A percentile compares a stretch with the other conserved stretches of the same genome.
Conservation (phyloP, 2,797 vertebrate genomes). For the Eidolon dupreanum region DNA sequence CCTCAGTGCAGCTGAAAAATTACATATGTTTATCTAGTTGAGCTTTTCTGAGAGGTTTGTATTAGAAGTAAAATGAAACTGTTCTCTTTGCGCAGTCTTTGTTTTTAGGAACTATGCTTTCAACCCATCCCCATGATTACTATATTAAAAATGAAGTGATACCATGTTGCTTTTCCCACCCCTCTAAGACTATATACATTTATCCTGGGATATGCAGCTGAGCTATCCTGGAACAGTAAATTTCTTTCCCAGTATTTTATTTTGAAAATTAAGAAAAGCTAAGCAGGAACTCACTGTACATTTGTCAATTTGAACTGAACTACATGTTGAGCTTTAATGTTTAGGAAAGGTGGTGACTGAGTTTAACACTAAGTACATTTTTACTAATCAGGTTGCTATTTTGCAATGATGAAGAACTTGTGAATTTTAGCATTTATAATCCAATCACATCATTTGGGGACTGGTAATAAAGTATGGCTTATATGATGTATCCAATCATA, state of each 20-base stretch:
- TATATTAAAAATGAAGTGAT: neutral
- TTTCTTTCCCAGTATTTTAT: neutral
- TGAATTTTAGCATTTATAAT: constrained; percentile 40
- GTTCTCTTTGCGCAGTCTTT: neutral
- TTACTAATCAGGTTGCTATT: constrained; percentile 18
- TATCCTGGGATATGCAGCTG: neutral
- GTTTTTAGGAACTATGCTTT: neutral
- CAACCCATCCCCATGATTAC: neutral
- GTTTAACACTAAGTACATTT: neutral
- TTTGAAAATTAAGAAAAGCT: neutral
- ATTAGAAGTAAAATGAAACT: neutral
- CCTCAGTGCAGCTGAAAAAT: neutral
- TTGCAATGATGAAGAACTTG: constrained; percentile 13
- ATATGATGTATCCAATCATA: constrained; percentile 46
- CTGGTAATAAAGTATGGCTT: neutral
- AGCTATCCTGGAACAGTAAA: neutral
- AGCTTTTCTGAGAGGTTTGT: neutral
- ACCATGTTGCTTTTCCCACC: neutral
- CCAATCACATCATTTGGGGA: constrained; percentile 17
- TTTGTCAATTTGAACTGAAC: neutral
- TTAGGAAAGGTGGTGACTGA: neutral
- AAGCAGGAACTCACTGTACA: neutral
- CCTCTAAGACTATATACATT: neutral
- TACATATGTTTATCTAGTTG: neutral
- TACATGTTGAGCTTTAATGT: neutral